phyloP scores from a whole-genome alignment of 2,888 invertebrate species.

The Trichopria drosophilae region DNA sequence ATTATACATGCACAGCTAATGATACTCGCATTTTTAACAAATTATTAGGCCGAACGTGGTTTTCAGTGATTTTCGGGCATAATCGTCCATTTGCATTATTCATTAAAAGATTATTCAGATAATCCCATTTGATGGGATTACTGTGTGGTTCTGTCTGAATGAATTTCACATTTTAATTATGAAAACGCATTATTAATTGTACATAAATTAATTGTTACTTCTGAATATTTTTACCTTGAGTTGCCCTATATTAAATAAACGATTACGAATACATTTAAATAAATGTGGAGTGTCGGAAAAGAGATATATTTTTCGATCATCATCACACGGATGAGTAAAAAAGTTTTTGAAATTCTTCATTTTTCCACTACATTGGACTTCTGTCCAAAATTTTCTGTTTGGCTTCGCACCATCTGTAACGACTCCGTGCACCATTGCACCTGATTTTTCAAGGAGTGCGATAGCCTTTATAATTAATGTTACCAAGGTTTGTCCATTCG shows the following conservation, averaged over 20 bases:
- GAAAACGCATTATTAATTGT: no score
- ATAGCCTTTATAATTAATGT: conserved; percentile 33
- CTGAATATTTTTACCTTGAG: no score
- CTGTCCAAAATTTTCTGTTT: conserved; percentile 32
- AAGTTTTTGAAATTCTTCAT: conserved; percentile 19
- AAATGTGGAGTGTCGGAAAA: conserved; percentile 38
- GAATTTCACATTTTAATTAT: no score
- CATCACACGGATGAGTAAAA: conserved; percentile 30
- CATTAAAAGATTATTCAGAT: no score
- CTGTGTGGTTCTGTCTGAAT: no score
- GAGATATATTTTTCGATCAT: conserved; percentile 27
- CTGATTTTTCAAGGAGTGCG: conserved; percentile 26
- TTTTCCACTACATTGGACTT: conserved; percentile 25
- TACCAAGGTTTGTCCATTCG: conserved; percentile 23
- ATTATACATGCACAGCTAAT: no score
- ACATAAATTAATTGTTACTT: no score
- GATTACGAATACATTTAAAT: conserved; percentile 37
- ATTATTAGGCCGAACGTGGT: no score
- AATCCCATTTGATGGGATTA: no score
- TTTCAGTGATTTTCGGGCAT: no score
- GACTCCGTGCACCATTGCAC: conserved; percentile 32
- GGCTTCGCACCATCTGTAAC: conserved; percentile 34
- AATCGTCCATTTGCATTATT: no score
- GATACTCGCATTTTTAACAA: no score
- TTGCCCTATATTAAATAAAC: conserved; percentile 13